These are phyloP conservation scores for Anguilla rostrata DNA, from an alignment of 2,113 vertebrate species.

Conservation along the genomic window DNA sequence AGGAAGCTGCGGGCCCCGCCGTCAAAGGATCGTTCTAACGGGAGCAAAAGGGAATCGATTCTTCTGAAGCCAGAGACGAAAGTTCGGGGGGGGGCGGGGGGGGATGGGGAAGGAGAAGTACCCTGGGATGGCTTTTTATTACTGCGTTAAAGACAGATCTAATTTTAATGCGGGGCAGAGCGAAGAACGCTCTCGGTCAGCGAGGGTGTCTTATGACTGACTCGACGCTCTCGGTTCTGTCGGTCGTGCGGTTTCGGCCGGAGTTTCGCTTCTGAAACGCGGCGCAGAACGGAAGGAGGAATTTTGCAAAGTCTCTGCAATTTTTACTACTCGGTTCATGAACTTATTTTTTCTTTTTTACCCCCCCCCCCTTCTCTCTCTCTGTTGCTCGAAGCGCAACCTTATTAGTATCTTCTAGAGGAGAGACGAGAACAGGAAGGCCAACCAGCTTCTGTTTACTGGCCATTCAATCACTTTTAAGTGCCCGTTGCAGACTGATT, in stretches of 20 bases:
- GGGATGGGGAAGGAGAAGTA: conserved; percentile 34
- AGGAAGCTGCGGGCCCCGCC: conserved; percentile 25
- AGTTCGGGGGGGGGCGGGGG: conserved; percentile 26
- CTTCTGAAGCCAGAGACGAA: conserved; percentile 37
- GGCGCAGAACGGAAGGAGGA: conserved; percentile 39
- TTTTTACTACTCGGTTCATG: conserved; percentile 50
- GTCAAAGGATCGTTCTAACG: conserved; percentile 24
- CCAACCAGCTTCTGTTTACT: conserved; percentile 59
- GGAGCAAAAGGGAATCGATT: conserved; percentile 50
- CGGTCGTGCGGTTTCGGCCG: conserved; percentile 67
- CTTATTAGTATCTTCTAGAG: conserved; percentile 58
- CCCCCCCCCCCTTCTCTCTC: conserved; percentile 24
- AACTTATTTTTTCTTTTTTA: conserved; percentile 37
- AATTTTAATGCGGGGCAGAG: conserved; percentile 68
- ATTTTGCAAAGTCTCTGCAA: conserved; percentile 43
- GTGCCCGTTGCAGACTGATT: conserved; percentile 53
- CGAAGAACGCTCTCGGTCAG: conserved; percentile 64
- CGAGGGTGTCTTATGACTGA: conserved; percentile 71
- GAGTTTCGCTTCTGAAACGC: conserved; percentile 45
- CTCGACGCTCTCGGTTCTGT: conserved; percentile 55
- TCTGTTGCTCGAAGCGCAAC: conserved; percentile 46
- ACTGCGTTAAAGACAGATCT: conserved; percentile 64
- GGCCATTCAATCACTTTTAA: conserved; percentile 59
- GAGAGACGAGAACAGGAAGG: conserved; percentile 49
- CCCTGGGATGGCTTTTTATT: conserved; percentile 64